A percentile compares a stretch with the other conserved stretches of the same genome.
Conservation (phyloP, 92 coral and sea anemone genomes). For the Epizoanthus ramosus region DNA sequence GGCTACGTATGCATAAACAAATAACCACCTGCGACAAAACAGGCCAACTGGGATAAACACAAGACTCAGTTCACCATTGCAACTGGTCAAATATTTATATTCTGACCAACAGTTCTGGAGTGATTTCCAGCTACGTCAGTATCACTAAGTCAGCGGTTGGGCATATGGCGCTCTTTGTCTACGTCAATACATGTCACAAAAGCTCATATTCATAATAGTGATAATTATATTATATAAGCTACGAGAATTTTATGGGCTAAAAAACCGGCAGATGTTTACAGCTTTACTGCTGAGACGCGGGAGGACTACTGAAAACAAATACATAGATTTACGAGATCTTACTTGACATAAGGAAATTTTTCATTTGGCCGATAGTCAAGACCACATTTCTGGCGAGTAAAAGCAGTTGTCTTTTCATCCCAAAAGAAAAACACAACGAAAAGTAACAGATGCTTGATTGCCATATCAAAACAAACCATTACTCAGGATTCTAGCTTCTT, state of each 20-base stretch:
- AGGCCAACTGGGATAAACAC: too few relatives aligned
- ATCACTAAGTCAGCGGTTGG: background rate
- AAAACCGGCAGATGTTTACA: background rate
- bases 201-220: conserved; percentile 1
- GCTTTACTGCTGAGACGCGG: conserved; percentile 12
- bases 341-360: too few relatives aligned
- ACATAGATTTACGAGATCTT: too few relatives aligned
- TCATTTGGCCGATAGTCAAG: too few relatives aligned
- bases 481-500: background rate
- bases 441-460: background rate
- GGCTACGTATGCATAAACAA: too few relatives aligned
- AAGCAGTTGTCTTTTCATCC: background rate
- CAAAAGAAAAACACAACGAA: background rate
- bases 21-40: too few relatives aligned
- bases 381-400: background rate
- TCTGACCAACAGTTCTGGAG: background rate
- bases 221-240: background rate
- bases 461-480: background rate
- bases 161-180: background rate
- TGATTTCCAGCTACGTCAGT: too few relatives aligned
- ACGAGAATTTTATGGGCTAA: background rate
- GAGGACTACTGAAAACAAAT: too few relatives aligned
- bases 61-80: too few relatives aligned
- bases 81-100: background rate
- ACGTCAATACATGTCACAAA: conserved; percentile 1